Evolutionary conservation across 1,140 invertebrate genomes (phyloP), one percentile per base, ranked within the genome.

Genomic region (Fopius arisanus): DNA sequence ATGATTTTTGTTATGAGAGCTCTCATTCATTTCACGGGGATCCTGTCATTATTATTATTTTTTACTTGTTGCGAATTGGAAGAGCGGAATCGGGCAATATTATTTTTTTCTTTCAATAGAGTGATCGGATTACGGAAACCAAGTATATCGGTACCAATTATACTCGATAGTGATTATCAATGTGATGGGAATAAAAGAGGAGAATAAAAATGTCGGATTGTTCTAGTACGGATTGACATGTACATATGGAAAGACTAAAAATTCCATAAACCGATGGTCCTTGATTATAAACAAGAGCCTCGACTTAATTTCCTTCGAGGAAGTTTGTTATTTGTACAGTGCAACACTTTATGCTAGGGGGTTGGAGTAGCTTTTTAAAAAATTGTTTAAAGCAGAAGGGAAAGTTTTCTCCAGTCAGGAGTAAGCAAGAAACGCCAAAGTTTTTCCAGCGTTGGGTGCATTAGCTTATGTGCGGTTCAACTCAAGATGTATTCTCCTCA

Each of bases 381-480:
- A 72, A 72, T 43, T 66, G 62, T 51, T 72, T 33, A 14, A 65
- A 33, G 28, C 7, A 37, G 21, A 66, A 41, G 62, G 63, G 70
- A 72, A 66, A 72, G 70, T 72, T 72, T 66, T 43, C 16, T 19
- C 29, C 4, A n/a, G 40, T 48, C 14, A 16, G 14, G n/a, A n/a
- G 43, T 33, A 62, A 12, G 21, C n/a, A 40, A 33, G 29, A 29
- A 63, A 72, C 28, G 63, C 43, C 12, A 72, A 72, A 72, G 23
- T 72, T 72, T 72, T 72, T 33, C 16, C 28, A 29, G 41, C 59
- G 59, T 41, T 33, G 65, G 23, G 62, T 40, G 70, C 63, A 66
- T 72, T 72, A 72, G 65, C 70, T 72, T 72, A 72, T 67, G 70
- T 63, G 70, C 41, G 70, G 16, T 67, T 72, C 16, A 21, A 28